Conservation (phyloP, 2,888 invertebrate species). For the Phorcus lineatus region DNA sequence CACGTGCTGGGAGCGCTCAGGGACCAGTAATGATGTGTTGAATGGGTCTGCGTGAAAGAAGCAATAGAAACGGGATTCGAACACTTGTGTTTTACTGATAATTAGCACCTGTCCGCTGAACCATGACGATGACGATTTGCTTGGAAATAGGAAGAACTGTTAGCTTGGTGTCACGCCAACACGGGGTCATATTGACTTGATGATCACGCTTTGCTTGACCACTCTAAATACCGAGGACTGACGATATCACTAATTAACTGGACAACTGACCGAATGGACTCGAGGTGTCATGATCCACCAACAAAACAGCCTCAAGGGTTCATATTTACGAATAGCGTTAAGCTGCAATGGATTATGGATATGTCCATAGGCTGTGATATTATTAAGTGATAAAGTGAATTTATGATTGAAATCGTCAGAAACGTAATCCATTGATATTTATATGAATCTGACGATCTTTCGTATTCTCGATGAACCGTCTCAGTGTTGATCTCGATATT, state of each 20-base stretch:
- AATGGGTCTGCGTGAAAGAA: constrained; percentile 1
- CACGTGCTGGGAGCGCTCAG: background rate
- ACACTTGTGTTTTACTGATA: constrained; percentile 1
- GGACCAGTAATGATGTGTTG: background rate
- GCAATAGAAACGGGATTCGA: background rate
- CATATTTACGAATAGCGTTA: no score
- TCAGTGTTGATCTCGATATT: no score
- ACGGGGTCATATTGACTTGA: background rate
- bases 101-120: background rate
- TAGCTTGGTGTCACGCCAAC: background rate
- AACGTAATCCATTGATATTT: no score
- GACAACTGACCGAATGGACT: no score
- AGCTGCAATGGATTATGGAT: no score
- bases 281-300: no score
- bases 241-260: background rate
- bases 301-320: no score
- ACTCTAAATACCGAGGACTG: background rate
- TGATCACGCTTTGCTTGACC: background rate
- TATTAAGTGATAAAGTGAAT: no score
- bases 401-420: no score
- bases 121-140: background rate
- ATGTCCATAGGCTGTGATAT: no score
- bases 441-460: no score
- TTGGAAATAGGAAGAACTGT: background rate
- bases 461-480: no score